A percentile compares a stretch with the other conserved stretches of the same genome.
Evolutionary conservation across 2,888 invertebrate species (phyloP).

Genomic region (Scaptodrosophila latifasciaeformis): DNA sequence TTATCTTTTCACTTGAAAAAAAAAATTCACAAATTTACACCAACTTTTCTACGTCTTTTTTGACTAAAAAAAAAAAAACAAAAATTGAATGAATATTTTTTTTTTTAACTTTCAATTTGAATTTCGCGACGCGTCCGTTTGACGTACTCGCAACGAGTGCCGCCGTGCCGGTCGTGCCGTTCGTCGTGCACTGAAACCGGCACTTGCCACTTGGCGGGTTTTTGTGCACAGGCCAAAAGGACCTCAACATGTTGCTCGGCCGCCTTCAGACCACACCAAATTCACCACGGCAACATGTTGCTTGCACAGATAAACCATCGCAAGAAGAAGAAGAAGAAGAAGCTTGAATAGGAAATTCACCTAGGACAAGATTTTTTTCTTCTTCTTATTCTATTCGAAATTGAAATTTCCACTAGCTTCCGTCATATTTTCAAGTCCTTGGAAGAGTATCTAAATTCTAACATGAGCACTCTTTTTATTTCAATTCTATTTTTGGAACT

Average conservation of each 20-base stretch:
- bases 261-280: too few relatives aligned
- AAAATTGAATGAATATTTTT: background rate
- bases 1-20: slow-evolving; percentile 28
- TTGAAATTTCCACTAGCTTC: too few relatives aligned
- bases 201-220: slow-evolving; percentile 13
- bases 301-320: too few relatives aligned
- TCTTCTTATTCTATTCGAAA: too few relatives aligned
- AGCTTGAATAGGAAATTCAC: too few relatives aligned
- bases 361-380: too few relatives aligned
- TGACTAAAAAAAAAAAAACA: background rate
- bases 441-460: too few relatives aligned
- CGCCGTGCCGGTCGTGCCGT: slow-evolving; percentile 45
- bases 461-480: too few relatives aligned
- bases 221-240: slow-evolving; percentile 4
- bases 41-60: too few relatives aligned
- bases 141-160: background rate
- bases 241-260: background rate
- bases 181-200: slow-evolving; percentile 44
- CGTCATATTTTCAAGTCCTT: too few relatives aligned
- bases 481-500: too few relatives aligned
- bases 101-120: background rate
- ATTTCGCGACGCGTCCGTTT: background rate
- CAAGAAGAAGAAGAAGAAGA: too few relatives aligned
- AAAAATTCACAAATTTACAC: slow-evolving; percentile 14
- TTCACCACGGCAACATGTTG: background rate